These are phyloP conservation scores for Rhingia rostrata DNA, from an alignment of 2,888 invertebrate species.

Conservation along the genomic window DNA sequence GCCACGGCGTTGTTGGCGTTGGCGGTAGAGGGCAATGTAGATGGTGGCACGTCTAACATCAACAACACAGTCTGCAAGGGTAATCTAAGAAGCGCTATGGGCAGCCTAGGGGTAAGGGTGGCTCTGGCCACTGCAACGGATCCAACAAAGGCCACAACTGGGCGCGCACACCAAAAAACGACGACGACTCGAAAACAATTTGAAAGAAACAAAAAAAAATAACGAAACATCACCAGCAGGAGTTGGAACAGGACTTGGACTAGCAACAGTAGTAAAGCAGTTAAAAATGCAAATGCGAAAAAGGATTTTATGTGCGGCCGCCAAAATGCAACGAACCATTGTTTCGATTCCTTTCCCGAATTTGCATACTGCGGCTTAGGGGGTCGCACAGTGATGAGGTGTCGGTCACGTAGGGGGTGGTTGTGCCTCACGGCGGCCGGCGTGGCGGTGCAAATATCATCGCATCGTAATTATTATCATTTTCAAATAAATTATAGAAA, in stretches of 20 bases:
- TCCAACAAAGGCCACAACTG: conserved; percentile 67
- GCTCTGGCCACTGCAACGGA: conserved; percentile 59
- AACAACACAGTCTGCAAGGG: conserved; percentile 65
- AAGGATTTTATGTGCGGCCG: conserved; percentile 74
- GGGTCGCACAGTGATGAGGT: conserved; percentile 33
- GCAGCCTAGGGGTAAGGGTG: conserved; percentile 7
- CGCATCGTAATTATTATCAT: conserved; percentile 75
- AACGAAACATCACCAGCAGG: conserved; percentile 58
- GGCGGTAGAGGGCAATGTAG: conserved; percentile 1
- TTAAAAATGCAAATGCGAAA: conserved; percentile 74
- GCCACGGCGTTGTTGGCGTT: conserved; percentile 36
- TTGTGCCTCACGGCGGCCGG: conserved; percentile 12
- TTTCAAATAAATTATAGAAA: conserved; percentile 75
- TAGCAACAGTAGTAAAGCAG: conserved; percentile 60
- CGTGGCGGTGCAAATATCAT: conserved; percentile 65
- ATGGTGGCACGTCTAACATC: conserved; percentile 51
- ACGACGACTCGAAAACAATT: conserved; percentile 65
- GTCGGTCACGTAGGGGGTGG: conserved; percentile 14
- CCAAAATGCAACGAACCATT: conserved; percentile 75
- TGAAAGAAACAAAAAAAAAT: conserved; percentile 54
- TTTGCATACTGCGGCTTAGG: conserved; percentile 72
- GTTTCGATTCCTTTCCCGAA: conserved; percentile 69
- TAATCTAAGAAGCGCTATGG: conserved; percentile 62
- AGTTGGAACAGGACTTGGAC: conserved; percentile 20
- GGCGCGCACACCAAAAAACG: conserved; percentile 54